Base-by-base conservation (phyloP, 2,113 vertebrate species). In the Sarotherodon lohbergeri region DNA sequence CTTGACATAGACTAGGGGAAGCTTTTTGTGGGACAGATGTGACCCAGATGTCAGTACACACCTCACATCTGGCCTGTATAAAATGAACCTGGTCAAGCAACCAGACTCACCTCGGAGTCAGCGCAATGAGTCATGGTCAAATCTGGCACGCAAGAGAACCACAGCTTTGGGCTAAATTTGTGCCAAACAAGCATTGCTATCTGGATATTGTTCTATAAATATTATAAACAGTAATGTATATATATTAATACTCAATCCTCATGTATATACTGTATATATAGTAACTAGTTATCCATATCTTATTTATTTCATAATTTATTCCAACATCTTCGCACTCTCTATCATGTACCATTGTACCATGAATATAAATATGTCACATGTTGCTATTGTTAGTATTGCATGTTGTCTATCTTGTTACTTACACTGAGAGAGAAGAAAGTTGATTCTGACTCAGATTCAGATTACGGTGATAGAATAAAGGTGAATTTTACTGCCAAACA, bases 381-480 rank as follows among this genome's bases (percentile, higher is more conserved):
- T 66, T 66, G 0, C 0, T 5, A 66, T 66, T 36, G 17, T 66
- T 36, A 66, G 32, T n/a, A 66, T 0, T 66, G 59, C 36, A 17
- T 36, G 59, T 63, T 12, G 54, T 7, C 22, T 56, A 29, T 57
- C 56, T 4, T n/a, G 32, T 66, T 66, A 36, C 32, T 66, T 36
- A 39, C 34, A 66, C 34, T 39, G 34, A 66, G 36, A 66, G 61
- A 66, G 61, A 36, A 66, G 17, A 36, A 36, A 36, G 0, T n/a
- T n/a, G 2, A 36, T n/a, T 36, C 6, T 32, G 32, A 32, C 6
- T 32, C 32, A 63, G 32, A 66, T 6, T 66, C 61, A n/a, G 61
- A 66, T 73, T 27, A 76, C 9, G 0, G 41, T 76, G 68, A 29
- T 24, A 9, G 66, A 71, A 46, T 46, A 1, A 27, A 73, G 13